Evolutionary conservation across 2,113 vertebrate species (phyloP).

Genomic region (Empidonax alnorum): DNA sequence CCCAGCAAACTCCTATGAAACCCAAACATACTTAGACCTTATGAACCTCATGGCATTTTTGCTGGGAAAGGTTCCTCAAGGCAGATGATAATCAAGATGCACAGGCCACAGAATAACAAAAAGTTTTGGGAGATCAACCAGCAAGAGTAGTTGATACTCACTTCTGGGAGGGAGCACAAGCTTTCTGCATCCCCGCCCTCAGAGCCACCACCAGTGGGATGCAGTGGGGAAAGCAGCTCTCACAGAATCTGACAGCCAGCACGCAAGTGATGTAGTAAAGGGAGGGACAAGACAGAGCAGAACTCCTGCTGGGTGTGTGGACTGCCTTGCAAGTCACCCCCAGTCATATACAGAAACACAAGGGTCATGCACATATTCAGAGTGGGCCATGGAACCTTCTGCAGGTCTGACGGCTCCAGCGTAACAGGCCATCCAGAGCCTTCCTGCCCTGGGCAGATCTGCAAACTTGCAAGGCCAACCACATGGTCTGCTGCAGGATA

Average conservation of each 20-base stretch:
- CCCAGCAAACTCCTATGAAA: background rate
- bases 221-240: background rate
- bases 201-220: background rate
- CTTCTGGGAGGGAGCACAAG: rapidly evolving
- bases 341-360: background rate
- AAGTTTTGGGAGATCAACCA: background rate
- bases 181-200: background rate
- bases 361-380: background rate
- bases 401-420: background rate
- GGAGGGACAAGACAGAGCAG: background rate
- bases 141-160: background rate
- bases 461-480: background rate
- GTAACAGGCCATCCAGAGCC: rapidly evolving
- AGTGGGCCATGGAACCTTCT: background rate
- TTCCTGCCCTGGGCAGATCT: background rate
- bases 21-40: background rate
- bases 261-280: background rate
- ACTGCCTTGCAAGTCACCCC: background rate
- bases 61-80: background rate
- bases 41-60: background rate
- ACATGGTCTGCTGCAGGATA: background rate
- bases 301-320: rapidly evolving
- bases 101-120: background rate
- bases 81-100: background rate
- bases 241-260: background rate